A percentile compares a stretch with the other conserved stretches of the same genome.
Evolutionary conservation across 2,113 vertebrate species (phyloP).

Genomic region (Anoplopoma fimbria): DNA sequence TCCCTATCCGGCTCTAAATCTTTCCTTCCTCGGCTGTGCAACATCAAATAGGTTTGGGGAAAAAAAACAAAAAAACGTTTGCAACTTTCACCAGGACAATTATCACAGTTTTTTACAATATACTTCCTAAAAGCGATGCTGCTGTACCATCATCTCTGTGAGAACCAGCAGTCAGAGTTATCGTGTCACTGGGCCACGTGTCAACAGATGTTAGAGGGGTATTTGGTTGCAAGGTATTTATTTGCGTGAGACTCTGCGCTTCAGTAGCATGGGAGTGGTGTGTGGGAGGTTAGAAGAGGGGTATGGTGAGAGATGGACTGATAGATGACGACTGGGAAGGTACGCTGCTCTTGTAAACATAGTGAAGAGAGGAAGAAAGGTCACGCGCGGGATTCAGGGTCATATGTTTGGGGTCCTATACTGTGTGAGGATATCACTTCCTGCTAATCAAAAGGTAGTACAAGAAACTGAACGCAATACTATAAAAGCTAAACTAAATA

Average conservation of each 20-base stretch:
- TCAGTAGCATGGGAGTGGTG: slow-evolving; percentile 36
- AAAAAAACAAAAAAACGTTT: neutral
- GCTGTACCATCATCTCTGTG: slow-evolving; percentile 1
- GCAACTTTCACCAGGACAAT: neutral
- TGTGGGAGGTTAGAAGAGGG: slow-evolving; percentile 5
- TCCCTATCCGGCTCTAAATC: neutral
- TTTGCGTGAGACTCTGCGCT: slow-evolving; percentile 30
- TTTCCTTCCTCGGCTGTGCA: slow-evolving; percentile 10
- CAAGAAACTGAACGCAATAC: neutral
- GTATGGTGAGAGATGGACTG: slow-evolving; percentile 30
- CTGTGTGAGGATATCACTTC: neutral
- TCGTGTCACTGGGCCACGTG: slow-evolving; percentile 7
- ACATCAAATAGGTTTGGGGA: neutral
- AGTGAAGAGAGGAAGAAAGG: neutral
- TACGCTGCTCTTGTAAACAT: slow-evolving; percentile 30
- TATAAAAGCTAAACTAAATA: neutral
- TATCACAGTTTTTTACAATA: neutral
- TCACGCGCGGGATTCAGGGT: neutral
- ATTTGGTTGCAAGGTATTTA: slow-evolving; percentile 42
- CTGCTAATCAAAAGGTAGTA: neutral
- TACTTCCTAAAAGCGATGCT: neutral
- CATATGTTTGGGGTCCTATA: neutral
- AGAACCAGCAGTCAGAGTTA: neutral
- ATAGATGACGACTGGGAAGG: slow-evolving; percentile 35
- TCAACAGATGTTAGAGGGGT: slow-evolving; percentile 46